Base-by-base conservation (phyloP, 2,888 invertebrate genomes). In the Osmoderma eremita region DNA sequence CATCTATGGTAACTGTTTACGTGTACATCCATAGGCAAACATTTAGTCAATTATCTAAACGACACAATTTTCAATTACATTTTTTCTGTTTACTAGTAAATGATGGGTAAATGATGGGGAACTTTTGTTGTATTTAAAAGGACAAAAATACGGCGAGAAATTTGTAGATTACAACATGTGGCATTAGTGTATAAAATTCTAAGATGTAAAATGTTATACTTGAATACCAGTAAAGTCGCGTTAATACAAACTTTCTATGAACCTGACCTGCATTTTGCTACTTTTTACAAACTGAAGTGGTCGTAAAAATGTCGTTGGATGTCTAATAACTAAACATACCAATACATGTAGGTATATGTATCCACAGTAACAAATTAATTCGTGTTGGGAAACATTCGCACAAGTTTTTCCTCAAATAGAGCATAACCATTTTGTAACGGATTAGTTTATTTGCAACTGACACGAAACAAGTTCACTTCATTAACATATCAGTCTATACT, bases 381-480 rank as follows among this genome's bases (percentile, higher is more conserved):
- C 12, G 12, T 20, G 30, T 30, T 17, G 18, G 41, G 18, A 56
- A 56, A 41, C 41, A 20, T 45, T 61, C 30, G n/a, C 42, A n/a
- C 15, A 13, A 30, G 58, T 45, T 48, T 58, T 45, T 61, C 58
- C 30, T 45, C 58, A 61, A 61, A 61, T 45, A 61, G 58, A 61
- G 58, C 58, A 61, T 61, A 61, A 61, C 58, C 58, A 30, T 45
- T 61, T 61, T 61, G 58, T 61, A 61, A 61, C 13, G 45, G 36
- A 18, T 45, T 61, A 48, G 45, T 61, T 45, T 45, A 48, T 22
- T 30, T 61, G 15, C 15, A 39, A 6, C 41, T 41, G 18, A 17
- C 20, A 18, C 38, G 53, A 53, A 53, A 38, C 45, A 48, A 48
- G 36, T 61, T 58, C 42, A 17, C 45, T 58, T 41, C n/a, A 22